These are phyloP conservation scores for Zaprionus davidi DNA, from an alignment of 1,140 invertebrate species.

Conservation along the genomic window DNA sequence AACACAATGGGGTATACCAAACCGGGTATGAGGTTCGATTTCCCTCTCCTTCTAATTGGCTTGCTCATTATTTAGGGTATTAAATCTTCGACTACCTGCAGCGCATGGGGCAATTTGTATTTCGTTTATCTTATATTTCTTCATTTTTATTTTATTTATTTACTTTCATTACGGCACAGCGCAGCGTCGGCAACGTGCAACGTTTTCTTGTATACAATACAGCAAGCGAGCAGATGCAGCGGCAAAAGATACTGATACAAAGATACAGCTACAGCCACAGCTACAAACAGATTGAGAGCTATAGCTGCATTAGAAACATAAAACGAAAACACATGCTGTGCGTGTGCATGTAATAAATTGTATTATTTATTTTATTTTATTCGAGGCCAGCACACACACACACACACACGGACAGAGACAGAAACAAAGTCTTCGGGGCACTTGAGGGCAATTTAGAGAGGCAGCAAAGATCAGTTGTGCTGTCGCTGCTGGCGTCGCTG, in stretches of 20 bases:
- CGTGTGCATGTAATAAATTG: slow-evolving; percentile 68
- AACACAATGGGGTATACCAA: background rate
- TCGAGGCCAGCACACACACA: slow-evolving; percentile 26
- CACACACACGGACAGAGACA: too few relatives aligned
- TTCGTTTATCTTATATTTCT: slow-evolving; percentile 63
- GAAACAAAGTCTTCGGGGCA: slow-evolving; percentile 25
- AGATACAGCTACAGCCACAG: slow-evolving; percentile 2
- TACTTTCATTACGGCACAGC: slow-evolving; percentile 59
- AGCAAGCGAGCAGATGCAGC: slow-evolving; percentile 59
- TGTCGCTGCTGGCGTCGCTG: slow-evolving; percentile 36
- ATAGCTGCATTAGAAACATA: slow-evolving; percentile 32
- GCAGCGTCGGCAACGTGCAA: slow-evolving; percentile 35
- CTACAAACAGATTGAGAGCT: slow-evolving; percentile 8
- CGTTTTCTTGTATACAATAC: slow-evolving; percentile 57
- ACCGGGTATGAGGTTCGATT: background rate
- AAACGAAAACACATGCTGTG: slow-evolving; percentile 53
- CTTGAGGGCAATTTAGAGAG: slow-evolving; percentile 61
- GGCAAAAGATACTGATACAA: slow-evolving; percentile 25
- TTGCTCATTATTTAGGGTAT: slow-evolving; percentile 2
- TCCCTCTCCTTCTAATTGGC: background rate
- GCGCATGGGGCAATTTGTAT: slow-evolving; percentile 6
- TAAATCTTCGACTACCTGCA: background rate
- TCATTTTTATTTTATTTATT: slow-evolving; percentile 81
- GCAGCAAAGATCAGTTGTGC: slow-evolving; percentile 47
- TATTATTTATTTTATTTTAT: slow-evolving; percentile 83